A percentile compares a stretch with the other conserved stretches of the same genome.
Evolutionary conservation across 2,113 vertebrate species (phyloP).

Genomic region (Scophthalmus maximus): DNA sequence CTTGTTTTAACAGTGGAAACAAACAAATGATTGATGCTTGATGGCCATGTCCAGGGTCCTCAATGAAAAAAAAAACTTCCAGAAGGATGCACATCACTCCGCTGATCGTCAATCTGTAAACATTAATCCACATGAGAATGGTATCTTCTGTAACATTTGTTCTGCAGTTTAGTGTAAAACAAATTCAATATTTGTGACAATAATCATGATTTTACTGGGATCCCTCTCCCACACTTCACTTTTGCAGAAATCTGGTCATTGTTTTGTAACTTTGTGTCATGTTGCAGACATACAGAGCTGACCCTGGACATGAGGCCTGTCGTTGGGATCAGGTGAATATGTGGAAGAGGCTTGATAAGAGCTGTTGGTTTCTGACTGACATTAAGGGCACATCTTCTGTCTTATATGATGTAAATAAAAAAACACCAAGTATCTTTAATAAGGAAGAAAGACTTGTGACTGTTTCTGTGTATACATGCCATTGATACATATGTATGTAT

Average conservation of each 20-base stretch:
- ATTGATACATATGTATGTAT: background rate
- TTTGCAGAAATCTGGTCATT: constrained; percentile 4
- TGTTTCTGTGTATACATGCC: constrained; percentile 36
- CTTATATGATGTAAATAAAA: constrained; percentile 78
- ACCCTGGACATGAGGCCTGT: constrained; percentile 41
- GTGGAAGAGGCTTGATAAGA: constrained; percentile 50
- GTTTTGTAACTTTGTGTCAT: constrained; percentile 29
- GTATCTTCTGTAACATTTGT: constrained; percentile 37
- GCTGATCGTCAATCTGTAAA: background rate
- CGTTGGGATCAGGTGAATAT: constrained; percentile 38
- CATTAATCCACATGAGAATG: constrained; percentile 24
- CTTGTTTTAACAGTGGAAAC: constrained; percentile 50
- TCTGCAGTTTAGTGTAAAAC: constrained; percentile 11
- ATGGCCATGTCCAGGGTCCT: constrained; percentile 17
- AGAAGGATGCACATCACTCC: background rate
- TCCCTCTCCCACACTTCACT: background rate
- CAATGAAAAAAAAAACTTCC: background rate
- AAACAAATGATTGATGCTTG: constrained; percentile 28
- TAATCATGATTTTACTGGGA: background rate
- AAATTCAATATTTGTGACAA: constrained; percentile 3
- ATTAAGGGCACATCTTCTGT: constrained; percentile 74
- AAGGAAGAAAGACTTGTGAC: constrained; percentile 57
- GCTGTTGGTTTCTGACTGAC: constrained; percentile 66
- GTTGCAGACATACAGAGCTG: constrained; percentile 9
- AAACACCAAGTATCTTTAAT: constrained; percentile 76